A percentile compares a stretch with the other conserved stretches of the same genome.
Evolutionary conservation across 2,797 vertebrate species (phyloP).

Genomic region (Allobates femoralis): DNA sequence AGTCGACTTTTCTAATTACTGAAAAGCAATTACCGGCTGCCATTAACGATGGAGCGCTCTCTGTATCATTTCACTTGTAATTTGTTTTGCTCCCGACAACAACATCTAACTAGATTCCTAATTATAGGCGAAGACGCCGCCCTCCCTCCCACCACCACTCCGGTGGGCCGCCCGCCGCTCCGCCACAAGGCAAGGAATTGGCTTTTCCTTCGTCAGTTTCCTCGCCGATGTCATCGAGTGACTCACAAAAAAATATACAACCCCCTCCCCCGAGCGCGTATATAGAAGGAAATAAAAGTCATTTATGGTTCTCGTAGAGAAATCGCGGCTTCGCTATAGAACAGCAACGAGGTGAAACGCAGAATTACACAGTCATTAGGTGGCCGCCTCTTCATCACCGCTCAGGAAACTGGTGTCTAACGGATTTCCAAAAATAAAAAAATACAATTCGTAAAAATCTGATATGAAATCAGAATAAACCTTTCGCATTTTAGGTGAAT

Average conservation of each 20-base stretch:
- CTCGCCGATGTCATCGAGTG: background rate
- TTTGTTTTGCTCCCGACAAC: conserved; percentile 55
- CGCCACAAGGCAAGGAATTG: background rate
- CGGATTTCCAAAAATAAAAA: background rate
- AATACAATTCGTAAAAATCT: background rate
- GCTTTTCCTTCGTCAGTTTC: background rate
- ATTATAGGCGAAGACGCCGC: conserved; percentile 24
- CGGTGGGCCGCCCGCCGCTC: background rate
- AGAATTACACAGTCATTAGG: conserved; percentile 40
- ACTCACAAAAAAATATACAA: background rate
- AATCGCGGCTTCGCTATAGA: conserved; percentile 4
- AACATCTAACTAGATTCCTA: conserved; percentile 28
- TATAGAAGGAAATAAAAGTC: background rate
- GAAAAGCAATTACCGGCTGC: conserved; percentile 53
- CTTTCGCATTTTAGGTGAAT: no score
- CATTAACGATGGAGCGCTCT: conserved; percentile 37
- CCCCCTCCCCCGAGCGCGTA: background rate
- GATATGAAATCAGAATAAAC: no score
- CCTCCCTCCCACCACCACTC: background rate
- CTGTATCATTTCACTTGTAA: conserved; percentile 51
- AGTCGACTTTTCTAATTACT: conserved; percentile 56
- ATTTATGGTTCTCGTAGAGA: conserved; percentile 22
- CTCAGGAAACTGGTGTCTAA: background rate
- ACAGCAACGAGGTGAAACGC: conserved; percentile 10
- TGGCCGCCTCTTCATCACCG: background rate